Evolutionary conservation across 2,888 invertebrate species (phyloP).

Genomic region (Meta bourneti): DNA sequence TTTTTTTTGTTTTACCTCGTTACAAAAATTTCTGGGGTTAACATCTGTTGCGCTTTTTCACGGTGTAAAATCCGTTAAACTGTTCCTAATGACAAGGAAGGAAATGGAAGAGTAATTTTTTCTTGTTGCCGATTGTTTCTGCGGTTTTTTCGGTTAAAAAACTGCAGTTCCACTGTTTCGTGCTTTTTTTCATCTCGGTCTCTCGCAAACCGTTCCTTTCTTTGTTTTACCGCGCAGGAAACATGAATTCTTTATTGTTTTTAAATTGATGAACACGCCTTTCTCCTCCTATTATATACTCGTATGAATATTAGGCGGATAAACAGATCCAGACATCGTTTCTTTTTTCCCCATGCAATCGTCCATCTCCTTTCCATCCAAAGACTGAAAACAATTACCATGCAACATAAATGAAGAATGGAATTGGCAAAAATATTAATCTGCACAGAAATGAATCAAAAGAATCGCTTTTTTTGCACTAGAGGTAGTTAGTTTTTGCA

Average conservation of each 20-base stretch:
- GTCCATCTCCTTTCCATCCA: too few species aligned
- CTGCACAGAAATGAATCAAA: neutral
- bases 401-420: neutral
- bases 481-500: neutral
- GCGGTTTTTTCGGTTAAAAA: neutral
- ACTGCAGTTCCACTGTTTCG: neutral
- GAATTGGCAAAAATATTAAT: neutral
- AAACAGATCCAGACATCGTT: neutral
- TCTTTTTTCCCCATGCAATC: too few species aligned
- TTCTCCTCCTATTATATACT: neutral
- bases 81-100: constrained; percentile 38
- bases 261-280: constrained; percentile 27
- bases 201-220: neutral
- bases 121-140: constrained; percentile 21
- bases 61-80: constrained; percentile 55
- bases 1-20: constrained; percentile 31
- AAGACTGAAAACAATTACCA: neutral
- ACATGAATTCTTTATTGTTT: constrained; percentile 25
- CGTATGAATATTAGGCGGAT: neutral
- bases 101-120: neutral
- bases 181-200: neutral
- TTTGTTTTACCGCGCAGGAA: neutral
- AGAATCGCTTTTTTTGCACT: neutral
- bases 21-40: constrained; percentile 18
- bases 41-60: constrained; percentile 54